phyloP scores from a whole-genome alignment of 2,113 vertebrate species.

The Pithys albifrons region DNA sequence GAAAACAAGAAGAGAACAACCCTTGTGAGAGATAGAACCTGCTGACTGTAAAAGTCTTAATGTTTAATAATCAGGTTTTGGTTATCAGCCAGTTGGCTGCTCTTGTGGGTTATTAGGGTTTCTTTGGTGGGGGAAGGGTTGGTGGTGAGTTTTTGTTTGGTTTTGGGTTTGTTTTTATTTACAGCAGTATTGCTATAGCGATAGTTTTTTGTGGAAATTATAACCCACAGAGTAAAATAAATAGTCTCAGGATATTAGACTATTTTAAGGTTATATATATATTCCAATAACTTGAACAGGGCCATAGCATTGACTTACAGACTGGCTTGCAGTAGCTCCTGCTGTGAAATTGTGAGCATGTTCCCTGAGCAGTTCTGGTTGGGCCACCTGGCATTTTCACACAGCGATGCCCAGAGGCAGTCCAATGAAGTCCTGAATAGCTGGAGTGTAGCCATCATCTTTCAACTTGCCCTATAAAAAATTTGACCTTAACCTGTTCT shows the following conservation, averaged over 20 bases:
- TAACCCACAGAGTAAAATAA: neutral
- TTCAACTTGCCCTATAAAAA: neutral
- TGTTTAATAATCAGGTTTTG: neutral
- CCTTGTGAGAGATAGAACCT: neutral
- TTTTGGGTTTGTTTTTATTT: neutral
- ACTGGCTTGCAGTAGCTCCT: neutral
- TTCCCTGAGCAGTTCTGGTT: neutral
- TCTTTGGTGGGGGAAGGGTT: neutral
- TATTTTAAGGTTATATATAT: neutral
- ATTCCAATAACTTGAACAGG: neutral
- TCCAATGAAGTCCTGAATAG: neutral
- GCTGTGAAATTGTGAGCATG: neutral
- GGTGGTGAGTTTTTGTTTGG: neutral
- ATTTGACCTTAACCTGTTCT: neutral
- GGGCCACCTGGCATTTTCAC: neutral
- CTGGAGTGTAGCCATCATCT: neutral
- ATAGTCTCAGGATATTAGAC: neutral
- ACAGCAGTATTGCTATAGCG: neutral
- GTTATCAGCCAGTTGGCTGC: neutral
- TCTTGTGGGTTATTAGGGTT: neutral
- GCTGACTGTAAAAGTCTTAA: neutral
- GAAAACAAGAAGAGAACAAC: neutral
- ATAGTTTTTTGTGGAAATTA: neutral
- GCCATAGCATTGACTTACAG: neutral
- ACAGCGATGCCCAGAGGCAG: neutral